phyloP scores from a whole-genome alignment of 92 coral and sea anemone species.

The Porites divaricata region DNA sequence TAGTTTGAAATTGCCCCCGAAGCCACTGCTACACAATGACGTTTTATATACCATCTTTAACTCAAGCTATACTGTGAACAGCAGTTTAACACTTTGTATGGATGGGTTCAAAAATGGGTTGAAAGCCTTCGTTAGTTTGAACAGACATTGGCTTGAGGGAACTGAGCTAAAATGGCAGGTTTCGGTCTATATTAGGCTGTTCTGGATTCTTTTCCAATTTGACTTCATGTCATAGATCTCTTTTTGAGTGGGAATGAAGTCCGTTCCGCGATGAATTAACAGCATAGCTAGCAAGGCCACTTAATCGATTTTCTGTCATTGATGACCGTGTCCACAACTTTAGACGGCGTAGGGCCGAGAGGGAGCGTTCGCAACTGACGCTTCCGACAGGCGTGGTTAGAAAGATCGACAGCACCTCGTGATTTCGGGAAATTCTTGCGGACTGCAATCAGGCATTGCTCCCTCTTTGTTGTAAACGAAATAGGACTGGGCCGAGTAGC shows the following conservation, averaged over 20 bases:
- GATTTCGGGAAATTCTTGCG: no score
- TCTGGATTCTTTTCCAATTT: constrained; percentile 38
- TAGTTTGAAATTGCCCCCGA: no score
- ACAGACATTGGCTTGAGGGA: constrained; percentile 35
- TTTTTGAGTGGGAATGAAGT: no score
- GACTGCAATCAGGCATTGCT: no score
- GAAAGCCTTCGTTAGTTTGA: constrained; percentile 45
- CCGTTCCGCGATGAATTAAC: neutral
- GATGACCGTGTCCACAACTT: neutral
- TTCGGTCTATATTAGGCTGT: constrained; percentile 26
- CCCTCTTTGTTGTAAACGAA: no score
- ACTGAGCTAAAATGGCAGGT: constrained; percentile 36
- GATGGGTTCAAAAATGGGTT: constrained; percentile 47
- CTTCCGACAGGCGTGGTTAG: constrained; percentile 23
- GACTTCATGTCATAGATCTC: constrained; percentile 4
- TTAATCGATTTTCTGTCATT: neutral
- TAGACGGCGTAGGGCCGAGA: constrained; percentile 11
- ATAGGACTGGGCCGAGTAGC: no score
- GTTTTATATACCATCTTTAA: no score
- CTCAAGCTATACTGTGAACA: constrained; percentile 48
- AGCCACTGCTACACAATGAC: no score
- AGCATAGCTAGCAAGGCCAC: constrained; percentile 1
- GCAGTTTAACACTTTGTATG: constrained; percentile 46
- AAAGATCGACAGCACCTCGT: constrained; percentile 6
- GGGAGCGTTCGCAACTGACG: constrained; percentile 10